Conservation (phyloP, 1,140 invertebrate genomes). For the Lamellibrachia luymesi region DNA sequence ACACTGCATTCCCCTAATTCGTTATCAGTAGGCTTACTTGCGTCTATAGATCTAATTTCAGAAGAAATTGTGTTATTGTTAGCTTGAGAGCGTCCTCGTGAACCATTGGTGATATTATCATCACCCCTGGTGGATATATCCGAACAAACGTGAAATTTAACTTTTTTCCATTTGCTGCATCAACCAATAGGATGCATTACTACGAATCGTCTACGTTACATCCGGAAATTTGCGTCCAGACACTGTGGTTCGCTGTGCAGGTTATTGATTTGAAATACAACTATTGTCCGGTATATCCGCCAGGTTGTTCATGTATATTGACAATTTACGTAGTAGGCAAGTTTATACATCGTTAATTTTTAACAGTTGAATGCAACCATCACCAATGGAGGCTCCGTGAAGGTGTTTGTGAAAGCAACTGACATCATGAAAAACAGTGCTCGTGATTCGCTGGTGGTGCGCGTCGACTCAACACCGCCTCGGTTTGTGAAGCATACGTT, state of each 20-base stretch:
- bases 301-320: neutral
- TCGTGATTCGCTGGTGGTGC: constrained; percentile 22
- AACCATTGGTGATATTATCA: neutral
- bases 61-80: neutral
- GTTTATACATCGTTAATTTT: neutral
- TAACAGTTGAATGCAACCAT: neutral
- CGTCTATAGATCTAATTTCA: neutral
- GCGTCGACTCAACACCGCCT: constrained; percentile 25
- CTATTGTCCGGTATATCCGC: neutral
- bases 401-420: constrained; percentile 31
- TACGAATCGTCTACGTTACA: neutral
- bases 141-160: neutral
- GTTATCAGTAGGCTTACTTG: too few species aligned
- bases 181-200: too few species aligned
- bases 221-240: neutral
- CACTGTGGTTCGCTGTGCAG: neutral
- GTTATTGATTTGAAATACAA: neutral
- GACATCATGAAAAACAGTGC: constrained; percentile 30
- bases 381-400: constrained; percentile 7
- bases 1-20: too few species aligned
- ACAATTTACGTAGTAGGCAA: neutral
- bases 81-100: too few species aligned
- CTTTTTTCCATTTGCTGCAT: neutral
- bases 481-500: neutral
- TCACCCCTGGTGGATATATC: neutral